A percentile compares a stretch with the other conserved stretches of the same genome.
phyloP scores from a whole-genome alignment of 2,113 vertebrate species.

The Danionella cerebrum region DNA sequence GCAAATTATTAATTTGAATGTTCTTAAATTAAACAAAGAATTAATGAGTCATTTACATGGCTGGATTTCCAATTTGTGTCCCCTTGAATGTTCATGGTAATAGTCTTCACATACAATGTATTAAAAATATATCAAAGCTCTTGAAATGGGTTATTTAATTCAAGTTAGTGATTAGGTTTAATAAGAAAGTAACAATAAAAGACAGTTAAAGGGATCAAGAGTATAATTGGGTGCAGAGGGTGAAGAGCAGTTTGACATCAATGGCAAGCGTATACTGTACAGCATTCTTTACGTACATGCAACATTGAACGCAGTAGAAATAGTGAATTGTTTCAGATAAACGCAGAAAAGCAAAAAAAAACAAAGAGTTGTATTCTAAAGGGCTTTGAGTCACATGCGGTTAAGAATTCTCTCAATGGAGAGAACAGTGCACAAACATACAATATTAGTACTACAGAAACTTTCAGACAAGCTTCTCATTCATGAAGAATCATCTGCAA shows the following conservation, averaged over 20 bases:
- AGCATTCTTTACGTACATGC: conserved; percentile 35
- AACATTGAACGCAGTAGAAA: conserved; percentile 44
- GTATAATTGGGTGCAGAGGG: background rate
- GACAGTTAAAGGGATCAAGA: background rate
- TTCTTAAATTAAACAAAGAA: too few species aligned
- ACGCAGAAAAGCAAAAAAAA: background rate
- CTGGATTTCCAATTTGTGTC: too few species aligned
- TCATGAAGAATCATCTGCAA: background rate
- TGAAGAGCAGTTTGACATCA: conserved; percentile 69
- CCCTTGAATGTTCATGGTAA: too few species aligned
- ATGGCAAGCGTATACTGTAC: conserved; percentile 73
- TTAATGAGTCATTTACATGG: too few species aligned
- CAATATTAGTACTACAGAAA: conserved; percentile 13
- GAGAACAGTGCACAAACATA: background rate
- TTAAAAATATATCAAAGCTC: too few species aligned
- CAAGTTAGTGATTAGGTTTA: background rate
- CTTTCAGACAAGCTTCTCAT: background rate
- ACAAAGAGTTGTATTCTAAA: background rate
- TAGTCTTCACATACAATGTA: too few species aligned
- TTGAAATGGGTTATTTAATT: background rate
- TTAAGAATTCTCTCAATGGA: conserved; percentile 14
- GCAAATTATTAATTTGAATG: too few species aligned
- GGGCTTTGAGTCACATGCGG: conserved; percentile 15
- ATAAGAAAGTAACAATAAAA: background rate
- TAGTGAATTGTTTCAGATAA: too few species aligned